Base-by-base conservation (phyloP, 1,140 invertebrate genomes). In the Heliconius congener region DNA sequence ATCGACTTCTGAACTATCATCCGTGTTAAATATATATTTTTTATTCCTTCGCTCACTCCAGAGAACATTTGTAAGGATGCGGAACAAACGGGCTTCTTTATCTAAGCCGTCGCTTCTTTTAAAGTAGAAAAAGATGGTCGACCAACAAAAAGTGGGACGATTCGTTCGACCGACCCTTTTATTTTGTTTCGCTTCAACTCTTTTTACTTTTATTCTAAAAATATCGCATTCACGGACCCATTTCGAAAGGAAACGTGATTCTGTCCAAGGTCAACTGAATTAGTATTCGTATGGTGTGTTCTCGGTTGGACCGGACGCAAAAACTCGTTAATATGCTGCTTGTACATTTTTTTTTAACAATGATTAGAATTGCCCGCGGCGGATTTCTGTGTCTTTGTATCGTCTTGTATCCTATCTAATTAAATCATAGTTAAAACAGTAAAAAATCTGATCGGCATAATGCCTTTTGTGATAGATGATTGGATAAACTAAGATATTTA, bases 211-310 rank as follows among this genome's bases (percentile, higher is more conserved):
- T 92, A 88, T 93, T 91, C 89, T 94, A 93, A 94, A 93, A 93
- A 94, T 91, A 93, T 92, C 86, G 87, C 88, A 91, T 94, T 92
- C 91, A 91, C 91, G 86, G 88, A 89, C 91, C 89, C 91, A 94
- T 94, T 94, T 94, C 88, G 92, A 94, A 94, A 94, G 91, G 91
- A 94, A 94, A 93, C 92, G 92, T 92, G 91, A 91, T 91, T 92
- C 86, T 86, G 84, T 87, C 81, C 90, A 94, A 94, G 92, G 92
- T 92, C 92, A 87, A 87, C 85, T 79, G 85, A 91, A 92, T 94
- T 94, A 94, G 92, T 94, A 94, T 92, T 92, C 91, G 90, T 88
- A 86, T 88, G 87, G 91, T 87, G 90, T 88, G 87, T 89, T 93
- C 88, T 86, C 82, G 84, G 87, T 91, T 91, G 90, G 91, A 91